These are phyloP conservation scores for Fistularia tabacaria DNA, from an alignment of 2,797 vertebrate genomes.

Conservation along the genomic window DNA sequence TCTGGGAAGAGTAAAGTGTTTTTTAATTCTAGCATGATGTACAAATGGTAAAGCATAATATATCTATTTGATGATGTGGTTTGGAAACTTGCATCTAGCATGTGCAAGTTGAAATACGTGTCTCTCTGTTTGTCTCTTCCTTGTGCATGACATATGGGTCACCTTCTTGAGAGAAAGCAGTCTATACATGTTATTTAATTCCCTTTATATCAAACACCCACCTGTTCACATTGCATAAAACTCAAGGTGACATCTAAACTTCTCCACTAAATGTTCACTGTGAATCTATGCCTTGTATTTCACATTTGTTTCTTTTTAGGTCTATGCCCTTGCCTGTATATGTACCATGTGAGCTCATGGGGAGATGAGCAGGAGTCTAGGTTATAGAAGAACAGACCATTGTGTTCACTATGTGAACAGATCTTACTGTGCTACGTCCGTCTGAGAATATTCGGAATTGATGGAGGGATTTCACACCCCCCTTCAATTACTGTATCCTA, in stretches of 20 bases:
- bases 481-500: slow-evolving; percentile 62
- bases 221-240: not conserved
- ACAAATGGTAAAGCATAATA: too few relatives aligned
- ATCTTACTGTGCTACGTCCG: slow-evolving; percentile 32
- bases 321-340: not conserved
- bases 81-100: slow-evolving; percentile 32
- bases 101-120: slow-evolving; percentile 36
- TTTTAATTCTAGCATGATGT: too few relatives aligned
- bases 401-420: slow-evolving; percentile 26
- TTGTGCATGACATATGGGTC: slow-evolving; percentile 19
- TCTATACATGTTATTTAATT: slow-evolving; percentile 2
- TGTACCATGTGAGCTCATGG: not conserved
- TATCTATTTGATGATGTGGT: slow-evolving; percentile 44
- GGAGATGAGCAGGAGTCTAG: too few relatives aligned
- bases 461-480: slow-evolving; percentile 42
- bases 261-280: not conserved
- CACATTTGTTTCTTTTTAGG: slow-evolving; percentile 1
- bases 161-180: slow-evolving; percentile 18
- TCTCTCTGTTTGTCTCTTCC: slow-evolving; percentile 19
- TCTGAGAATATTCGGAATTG: slow-evolving; percentile 48
- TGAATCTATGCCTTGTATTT: not conserved
- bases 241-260: slow-evolving; percentile 6
- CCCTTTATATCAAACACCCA: not conserved
- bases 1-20: too few relatives aligned
- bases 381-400: too few relatives aligned